A percentile compares a stretch with the other conserved stretches of the same genome.
Evolutionary conservation across 2,113 vertebrate genomes (phyloP).

Genomic region (Psittacus erithacus): DNA sequence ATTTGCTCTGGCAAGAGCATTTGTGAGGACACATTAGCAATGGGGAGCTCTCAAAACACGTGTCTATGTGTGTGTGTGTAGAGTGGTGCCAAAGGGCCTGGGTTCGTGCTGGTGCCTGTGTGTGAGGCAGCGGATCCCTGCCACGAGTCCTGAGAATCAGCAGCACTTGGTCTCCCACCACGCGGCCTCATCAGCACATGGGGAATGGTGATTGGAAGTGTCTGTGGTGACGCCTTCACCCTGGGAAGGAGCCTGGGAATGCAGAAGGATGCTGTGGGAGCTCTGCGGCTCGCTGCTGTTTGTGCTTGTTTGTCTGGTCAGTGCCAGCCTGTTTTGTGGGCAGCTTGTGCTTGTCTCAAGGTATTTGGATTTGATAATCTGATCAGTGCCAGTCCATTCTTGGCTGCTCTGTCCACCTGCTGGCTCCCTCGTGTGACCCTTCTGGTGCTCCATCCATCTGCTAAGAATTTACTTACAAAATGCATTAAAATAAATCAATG

Average conservation of each 20-base stretch:
- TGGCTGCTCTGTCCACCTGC: conserved; percentile 77
- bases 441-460: conserved; percentile 77
- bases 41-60: background rate
- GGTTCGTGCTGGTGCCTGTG: rapidly evolving
- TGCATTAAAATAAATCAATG: conserved; percentile 62
- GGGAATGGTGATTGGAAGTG: background rate
- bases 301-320: conserved; percentile 56
- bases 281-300: background rate
- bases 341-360: conserved; percentile 76
- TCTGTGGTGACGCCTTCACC: background rate
- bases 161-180: background rate
- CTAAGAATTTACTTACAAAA: conserved; percentile 77
- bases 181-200: rapidly evolving
- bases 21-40: rapidly evolving
- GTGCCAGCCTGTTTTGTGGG: conserved; percentile 55
- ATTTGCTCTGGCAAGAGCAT: background rate
- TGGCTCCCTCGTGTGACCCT: conserved; percentile 73
- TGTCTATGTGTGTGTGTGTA: rapidly evolving
- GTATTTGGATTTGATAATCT: conserved; percentile 74
- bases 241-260: background rate
- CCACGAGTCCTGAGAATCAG: background rate
- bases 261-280: background rate
- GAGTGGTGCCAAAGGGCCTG: background rate
- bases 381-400: conserved; percentile 74
- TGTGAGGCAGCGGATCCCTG: rapidly evolving